phyloP scores from a whole-genome alignment of 1,140 invertebrate species.

The Ceratina australensis region DNA sequence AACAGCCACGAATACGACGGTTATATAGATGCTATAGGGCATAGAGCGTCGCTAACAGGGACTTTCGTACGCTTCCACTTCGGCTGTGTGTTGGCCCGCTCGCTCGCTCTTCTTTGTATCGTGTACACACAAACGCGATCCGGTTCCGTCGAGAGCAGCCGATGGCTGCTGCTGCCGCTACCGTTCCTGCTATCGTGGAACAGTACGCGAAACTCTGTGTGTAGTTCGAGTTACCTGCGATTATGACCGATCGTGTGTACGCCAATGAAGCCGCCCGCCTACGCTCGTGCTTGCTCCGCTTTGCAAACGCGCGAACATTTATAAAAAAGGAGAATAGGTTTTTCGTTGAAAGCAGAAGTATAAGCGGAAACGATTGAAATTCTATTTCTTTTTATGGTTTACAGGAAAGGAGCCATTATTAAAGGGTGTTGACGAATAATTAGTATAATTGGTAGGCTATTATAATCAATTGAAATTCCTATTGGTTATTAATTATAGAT shows the following conservation, averaged over 20 bases:
- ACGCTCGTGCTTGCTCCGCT: too few relatives aligned
- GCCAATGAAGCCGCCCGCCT: not conserved
- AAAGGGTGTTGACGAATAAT: too few relatives aligned
- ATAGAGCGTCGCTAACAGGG: constrained; percentile 62
- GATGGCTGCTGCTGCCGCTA: not conserved
- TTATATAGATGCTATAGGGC: constrained; percentile 63
- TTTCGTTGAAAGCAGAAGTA: too few relatives aligned
- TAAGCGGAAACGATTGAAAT: too few relatives aligned
- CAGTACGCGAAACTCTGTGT: constrained; percentile 4
- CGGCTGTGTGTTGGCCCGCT: not conserved
- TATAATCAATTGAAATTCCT: too few relatives aligned
- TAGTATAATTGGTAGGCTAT: too few relatives aligned
- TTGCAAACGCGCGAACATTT: too few relatives aligned
- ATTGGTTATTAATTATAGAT: too few relatives aligned
- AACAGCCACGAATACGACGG: constrained; percentile 66
- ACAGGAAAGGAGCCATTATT: too few relatives aligned
- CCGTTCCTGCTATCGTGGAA: not conserved
- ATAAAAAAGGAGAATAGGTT: too few relatives aligned
- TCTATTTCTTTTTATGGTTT: too few relatives aligned
- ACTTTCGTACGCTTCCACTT: constrained; percentile 54
- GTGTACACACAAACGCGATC: constrained; percentile 19
- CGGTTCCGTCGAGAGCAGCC: constrained; percentile 3
- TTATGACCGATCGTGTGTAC: constrained; percentile 52
- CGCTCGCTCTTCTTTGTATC: not conserved
- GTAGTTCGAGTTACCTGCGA: constrained; percentile 53